Conservation (phyloP, 2,888 invertebrate species). For the Seira sanloemensis region DNA sequence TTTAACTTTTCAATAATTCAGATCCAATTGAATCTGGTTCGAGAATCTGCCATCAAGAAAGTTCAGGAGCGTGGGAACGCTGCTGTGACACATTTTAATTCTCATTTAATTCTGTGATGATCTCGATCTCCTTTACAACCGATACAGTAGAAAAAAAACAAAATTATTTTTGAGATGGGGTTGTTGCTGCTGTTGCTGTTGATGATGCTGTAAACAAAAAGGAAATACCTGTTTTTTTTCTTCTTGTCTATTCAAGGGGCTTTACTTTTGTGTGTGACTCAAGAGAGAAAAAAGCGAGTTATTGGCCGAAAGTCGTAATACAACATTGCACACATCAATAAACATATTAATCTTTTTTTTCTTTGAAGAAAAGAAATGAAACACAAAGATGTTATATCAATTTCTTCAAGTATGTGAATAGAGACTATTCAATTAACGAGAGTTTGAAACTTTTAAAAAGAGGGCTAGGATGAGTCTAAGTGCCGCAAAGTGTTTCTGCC, state of each 20-base stretch:
- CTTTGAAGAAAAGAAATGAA: no score
- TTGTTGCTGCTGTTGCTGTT: no score
- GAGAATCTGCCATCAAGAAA: conserved; percentile 18
- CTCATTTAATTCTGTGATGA: conserved; percentile 62
- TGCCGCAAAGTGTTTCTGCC: no score
- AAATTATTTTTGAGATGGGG: no score
- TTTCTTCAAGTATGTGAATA: no score
- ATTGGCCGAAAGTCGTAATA: conserved; percentile 40
- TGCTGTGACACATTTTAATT: conserved; percentile 64
- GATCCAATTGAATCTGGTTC: conserved; percentile 4
- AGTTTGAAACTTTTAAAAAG: no score
- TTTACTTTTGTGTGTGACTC: background rate
- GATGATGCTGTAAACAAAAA: background rate
- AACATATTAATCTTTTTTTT: conserved; percentile 24
- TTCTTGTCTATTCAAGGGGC: background rate
- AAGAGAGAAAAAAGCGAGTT: conserved; percentile 10
- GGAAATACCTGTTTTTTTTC: conserved; percentile 45
- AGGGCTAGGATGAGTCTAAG: no score
- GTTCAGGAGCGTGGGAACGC: conserved; percentile 69
- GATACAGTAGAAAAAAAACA: background rate
- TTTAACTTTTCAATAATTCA: conserved; percentile 25
- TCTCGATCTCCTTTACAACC: conserved; percentile 27
- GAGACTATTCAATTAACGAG: no score
- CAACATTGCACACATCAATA: conserved; percentile 47
- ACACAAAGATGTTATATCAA: no score